Evolutionary conservation across 2,888 invertebrate genomes (phyloP), one percentile per base, ranked within the genome.

Genomic region (Pelosia muscerda): DNA sequence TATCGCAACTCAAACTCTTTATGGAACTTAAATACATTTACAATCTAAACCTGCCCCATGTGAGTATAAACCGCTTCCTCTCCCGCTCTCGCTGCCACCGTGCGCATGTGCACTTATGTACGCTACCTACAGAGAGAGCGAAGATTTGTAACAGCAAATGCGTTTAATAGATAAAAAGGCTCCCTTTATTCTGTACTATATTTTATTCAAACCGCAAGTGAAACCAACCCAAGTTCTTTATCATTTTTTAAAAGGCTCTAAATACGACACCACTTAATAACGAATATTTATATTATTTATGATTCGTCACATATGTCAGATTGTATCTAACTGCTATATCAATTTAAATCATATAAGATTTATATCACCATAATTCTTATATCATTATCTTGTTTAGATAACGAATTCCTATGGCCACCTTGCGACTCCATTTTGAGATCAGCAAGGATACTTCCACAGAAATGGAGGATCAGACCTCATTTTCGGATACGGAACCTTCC

Each of bases 101-200:
- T 62, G 64, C 61, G 11, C 65, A 6, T 68, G 73, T 74, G 71
- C 75, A 82, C 76, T 82, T 82, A 83, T 84, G 81, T 80, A 82
- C 76, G 81, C 77, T 69, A 74, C 83, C 80, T 76, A 61, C 77
- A 68, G 67, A 78, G 78, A 85, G 83, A 86, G 86, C 82, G 78
- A 86, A 91, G 88, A 90, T 91, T 92, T 91, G 89, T 90, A 86
- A 88, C 88, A 87, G 86, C 84, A 92, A 93, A 91, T 92, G 90
- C 89, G 90, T 92, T 92, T 92, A 93, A 90, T 89, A 92, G 90
- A 91, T 92, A 93, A 93, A 92, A 92, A 92, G 90, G 88, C 88
- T 83, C 88, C 78, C 84, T 90, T 91, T 92, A 89, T 90, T 85
- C 88, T 82, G 74, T 78, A 86, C 85, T 86, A 92, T 93, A 92